A percentile compares a stretch with the other conserved stretches of the same genome.
phyloP scores from a whole-genome alignment of 2,113 vertebrate genomes.

The Podarcis cretensis region DNA sequence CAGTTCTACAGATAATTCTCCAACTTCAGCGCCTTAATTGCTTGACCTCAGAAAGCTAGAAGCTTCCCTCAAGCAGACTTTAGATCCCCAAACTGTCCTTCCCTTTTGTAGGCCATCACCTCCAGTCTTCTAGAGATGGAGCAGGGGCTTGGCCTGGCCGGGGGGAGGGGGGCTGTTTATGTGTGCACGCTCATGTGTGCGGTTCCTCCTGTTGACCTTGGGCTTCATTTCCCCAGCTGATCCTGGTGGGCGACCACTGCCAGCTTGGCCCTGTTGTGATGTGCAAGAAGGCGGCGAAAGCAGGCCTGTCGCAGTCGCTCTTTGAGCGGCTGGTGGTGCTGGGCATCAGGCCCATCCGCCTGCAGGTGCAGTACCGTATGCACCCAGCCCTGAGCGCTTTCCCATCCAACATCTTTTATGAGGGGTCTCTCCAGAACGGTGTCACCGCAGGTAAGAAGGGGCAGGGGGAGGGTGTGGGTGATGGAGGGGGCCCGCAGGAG shows the following conservation, averaged over 20 bases:
- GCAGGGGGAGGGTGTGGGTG: not conserved
- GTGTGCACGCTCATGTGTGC: too few relatives aligned
- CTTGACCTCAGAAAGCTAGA: too few relatives aligned
- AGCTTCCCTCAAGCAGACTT: too few relatives aligned
- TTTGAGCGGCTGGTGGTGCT: constrained; percentile 95
- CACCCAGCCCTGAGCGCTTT: constrained; percentile 97
- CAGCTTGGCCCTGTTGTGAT: constrained; percentile 97
- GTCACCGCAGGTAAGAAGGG: constrained; percentile 89
- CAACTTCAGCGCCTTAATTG: too few relatives aligned
- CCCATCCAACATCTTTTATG: constrained; percentile 98
- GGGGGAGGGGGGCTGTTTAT: too few relatives aligned
- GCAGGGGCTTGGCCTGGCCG: too few relatives aligned
- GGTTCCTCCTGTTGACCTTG: not conserved
- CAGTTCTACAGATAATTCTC: too few relatives aligned
- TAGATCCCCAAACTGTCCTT: too few relatives aligned
- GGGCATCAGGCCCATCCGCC: constrained; percentile 96
- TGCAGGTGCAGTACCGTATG: constrained; percentile 99
- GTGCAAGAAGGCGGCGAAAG: constrained; percentile 98
- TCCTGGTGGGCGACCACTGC: constrained; percentile 97
- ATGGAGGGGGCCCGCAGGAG: not conserved
- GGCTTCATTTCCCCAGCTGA: constrained; percentile 79
- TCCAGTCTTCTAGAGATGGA: too few relatives aligned
- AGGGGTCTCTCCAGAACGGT: constrained; percentile 95
- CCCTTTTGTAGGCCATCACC: too few relatives aligned
- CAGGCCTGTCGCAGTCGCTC: constrained; percentile 93